Evolutionary conservation across 2,797 vertebrate species (phyloP).

Genomic region (Myotis vivesi): DNA sequence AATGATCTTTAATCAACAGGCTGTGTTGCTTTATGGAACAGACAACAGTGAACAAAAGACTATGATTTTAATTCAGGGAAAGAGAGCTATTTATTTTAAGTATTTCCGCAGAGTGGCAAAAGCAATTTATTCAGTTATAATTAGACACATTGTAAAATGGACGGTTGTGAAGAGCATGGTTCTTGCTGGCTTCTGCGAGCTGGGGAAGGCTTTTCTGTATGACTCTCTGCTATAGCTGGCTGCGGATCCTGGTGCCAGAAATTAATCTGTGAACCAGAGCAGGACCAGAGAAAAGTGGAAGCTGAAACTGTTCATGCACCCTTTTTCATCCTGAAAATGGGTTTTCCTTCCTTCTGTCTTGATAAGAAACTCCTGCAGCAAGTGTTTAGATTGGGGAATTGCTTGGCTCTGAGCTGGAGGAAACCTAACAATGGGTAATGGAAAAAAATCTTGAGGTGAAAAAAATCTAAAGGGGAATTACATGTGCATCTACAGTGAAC

Average conservation of each 20-base stretch:
- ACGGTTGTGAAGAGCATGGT: constrained; percentile 62
- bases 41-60: constrained; percentile 75
- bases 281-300: constrained; percentile 28
- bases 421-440: neutral
- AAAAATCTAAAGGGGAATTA: neutral
- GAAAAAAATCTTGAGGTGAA: neutral
- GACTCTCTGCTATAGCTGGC: neutral
- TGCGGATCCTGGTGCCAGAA: neutral
- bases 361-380: constrained; percentile 14
- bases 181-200: constrained; percentile 43
- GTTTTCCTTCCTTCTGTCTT: constrained; percentile 9
- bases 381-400: constrained; percentile 18
- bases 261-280: constrained; percentile 45
- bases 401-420: neutral
- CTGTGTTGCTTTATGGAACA: constrained; percentile 52
- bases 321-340: constrained; percentile 42
- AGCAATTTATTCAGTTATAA: constrained; percentile 78
- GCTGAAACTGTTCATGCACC: neutral
- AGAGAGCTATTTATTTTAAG: constrained; percentile 69
- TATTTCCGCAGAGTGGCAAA: constrained; percentile 69
- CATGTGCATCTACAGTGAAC: neutral
- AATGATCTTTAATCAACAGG: constrained; percentile 76
- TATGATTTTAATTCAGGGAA: constrained; percentile 72
- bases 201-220: neutral
- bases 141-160: constrained; percentile 77